Evolutionary conservation across 2,113 vertebrate genomes (phyloP).

Genomic region (Pseudorhombus dupliciocellatus): DNA sequence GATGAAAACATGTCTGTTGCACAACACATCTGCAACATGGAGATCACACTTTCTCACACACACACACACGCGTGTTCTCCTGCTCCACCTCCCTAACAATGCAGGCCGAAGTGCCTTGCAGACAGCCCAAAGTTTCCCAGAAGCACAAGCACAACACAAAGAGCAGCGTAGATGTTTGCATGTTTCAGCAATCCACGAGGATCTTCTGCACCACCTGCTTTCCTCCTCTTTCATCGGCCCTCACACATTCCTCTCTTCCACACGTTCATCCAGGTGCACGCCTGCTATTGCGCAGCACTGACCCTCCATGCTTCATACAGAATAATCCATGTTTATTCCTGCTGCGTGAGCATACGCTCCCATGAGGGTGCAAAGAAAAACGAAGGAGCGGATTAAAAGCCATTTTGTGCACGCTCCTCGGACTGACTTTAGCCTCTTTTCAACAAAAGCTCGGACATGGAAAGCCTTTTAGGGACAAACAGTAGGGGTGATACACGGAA

Average conservation of each 20-base stretch:
- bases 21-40: constrained; percentile 66
- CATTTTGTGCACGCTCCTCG: constrained; percentile 44
- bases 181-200: neutral
- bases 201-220: constrained; percentile 57
- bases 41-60: constrained; percentile 48
- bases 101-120: neutral
- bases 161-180: neutral
- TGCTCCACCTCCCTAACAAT: neutral
- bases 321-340: constrained; percentile 34
- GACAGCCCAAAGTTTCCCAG: neutral
- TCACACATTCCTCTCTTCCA: constrained; percentile 57
- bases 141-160: neutral
- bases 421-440: constrained; percentile 72
- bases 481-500: constrained; percentile 82
- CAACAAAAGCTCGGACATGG: constrained; percentile 86
- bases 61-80: neutral
- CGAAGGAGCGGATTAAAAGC: constrained; percentile 78
- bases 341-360: constrained; percentile 21
- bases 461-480: constrained; percentile 93
- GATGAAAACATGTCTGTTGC: constrained; percentile 69
- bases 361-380: constrained; percentile 10
- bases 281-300: constrained; percentile 21
- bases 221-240: constrained; percentile 35
- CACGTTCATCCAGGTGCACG: constrained; percentile 58
- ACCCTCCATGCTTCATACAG: constrained; percentile 9